Evolutionary conservation across 2,888 invertebrate species (phyloP).

Genomic region (Drosophila affinis): DNA sequence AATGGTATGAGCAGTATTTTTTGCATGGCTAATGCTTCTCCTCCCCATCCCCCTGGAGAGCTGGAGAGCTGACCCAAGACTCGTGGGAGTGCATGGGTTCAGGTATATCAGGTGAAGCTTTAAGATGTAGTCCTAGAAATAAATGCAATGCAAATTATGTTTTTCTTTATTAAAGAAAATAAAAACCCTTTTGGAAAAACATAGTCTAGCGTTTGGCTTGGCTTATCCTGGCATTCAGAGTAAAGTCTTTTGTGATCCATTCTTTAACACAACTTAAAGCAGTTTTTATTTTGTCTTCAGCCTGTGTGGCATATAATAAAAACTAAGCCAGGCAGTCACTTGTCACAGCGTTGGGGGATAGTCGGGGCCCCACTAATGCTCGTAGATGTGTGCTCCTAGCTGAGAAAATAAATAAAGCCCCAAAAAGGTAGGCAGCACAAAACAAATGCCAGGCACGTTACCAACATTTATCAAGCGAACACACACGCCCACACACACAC

Average conservation of each 20-base stretch:
- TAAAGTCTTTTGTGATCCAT: background rate
- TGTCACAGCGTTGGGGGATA: slow-evolving; percentile 30
- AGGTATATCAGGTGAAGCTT: slow-evolving; percentile 11
- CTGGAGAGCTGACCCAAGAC: slow-evolving; percentile 11
- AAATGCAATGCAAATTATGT: too few relatives aligned
- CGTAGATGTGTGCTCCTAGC: slow-evolving; percentile 5
- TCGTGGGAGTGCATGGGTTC: slow-evolving; percentile 22
- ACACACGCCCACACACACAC: slow-evolving; percentile 22
- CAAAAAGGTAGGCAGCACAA: slow-evolving; percentile 36
- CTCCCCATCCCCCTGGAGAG: too few relatives aligned
- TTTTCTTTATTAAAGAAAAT: too few relatives aligned
- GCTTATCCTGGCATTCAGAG: background rate
- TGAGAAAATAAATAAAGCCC: slow-evolving; percentile 35
- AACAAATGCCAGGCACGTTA: slow-evolving; percentile 68
- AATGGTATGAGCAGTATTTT: slow-evolving; percentile 27
- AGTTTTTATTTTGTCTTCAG: background rate
- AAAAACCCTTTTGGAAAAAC: too few relatives aligned
- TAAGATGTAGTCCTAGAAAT: too few relatives aligned
- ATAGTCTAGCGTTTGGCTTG: too few relatives aligned
- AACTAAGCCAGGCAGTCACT: slow-evolving; percentile 32
- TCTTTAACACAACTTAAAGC: slow-evolving; percentile 14
- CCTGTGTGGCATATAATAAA: background rate
- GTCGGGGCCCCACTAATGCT: slow-evolving; percentile 12
- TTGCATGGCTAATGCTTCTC: slow-evolving; percentile 35
- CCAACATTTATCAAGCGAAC: slow-evolving; percentile 64